phyloP scores from a whole-genome alignment of 37 sponge, comb jelly and placozoan species.

The Hexactinellida sp. region DNA sequence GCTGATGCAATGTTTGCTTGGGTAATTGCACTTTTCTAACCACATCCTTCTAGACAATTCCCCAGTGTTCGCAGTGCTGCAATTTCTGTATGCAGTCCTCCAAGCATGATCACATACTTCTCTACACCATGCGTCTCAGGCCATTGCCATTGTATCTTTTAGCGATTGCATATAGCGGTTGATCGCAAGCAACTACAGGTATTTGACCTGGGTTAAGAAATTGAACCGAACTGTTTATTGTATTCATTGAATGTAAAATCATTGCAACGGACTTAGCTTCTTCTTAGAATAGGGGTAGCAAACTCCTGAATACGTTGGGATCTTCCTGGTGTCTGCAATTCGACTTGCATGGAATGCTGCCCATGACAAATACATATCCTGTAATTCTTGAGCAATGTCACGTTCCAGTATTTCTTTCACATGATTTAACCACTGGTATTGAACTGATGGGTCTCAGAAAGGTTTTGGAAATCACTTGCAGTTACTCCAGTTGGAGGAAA shows the following conservation, averaged over 20 bases:
- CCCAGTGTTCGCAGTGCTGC: no score
- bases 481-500: neutral
- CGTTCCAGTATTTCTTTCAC: neutral
- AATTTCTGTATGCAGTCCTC: neutral
- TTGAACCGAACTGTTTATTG: neutral
- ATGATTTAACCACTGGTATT: neutral
- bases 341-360: no score
- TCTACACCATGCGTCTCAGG: neutral
- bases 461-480: neutral
- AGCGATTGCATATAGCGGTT: neutral
- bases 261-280: no score
- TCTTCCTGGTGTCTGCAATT: no score
- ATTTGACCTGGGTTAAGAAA: neutral
- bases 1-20: neutral
- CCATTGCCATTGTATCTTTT: neutral
- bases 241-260: no score
- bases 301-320: no score
- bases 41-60: neutral
- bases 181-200: no score
- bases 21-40: neutral
- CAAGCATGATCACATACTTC: neutral
- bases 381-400: no score
- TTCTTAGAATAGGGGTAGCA: no score
- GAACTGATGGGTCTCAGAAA: neutral
- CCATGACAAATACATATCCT: no score